phyloP scores from a whole-genome alignment of 2,888 invertebrate genomes.

The Achlya flavicornis region DNA sequence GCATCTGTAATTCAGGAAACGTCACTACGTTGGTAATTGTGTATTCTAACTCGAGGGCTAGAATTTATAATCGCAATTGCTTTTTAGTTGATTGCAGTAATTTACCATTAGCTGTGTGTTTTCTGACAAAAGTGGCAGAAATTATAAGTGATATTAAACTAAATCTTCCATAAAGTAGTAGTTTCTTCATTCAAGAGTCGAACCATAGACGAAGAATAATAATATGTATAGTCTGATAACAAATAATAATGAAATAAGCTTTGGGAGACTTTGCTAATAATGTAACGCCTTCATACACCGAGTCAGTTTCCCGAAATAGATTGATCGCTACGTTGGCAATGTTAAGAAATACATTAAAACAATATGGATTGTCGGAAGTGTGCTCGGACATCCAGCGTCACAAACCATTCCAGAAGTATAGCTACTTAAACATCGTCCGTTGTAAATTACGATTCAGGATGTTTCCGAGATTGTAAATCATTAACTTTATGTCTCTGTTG shows the following conservation, averaged over 20 bases:
- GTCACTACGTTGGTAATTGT: conserved; percentile 27
- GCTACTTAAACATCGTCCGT: conserved; percentile 22
- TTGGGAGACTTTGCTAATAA: conserved; percentile 19
- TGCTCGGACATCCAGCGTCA: conserved; percentile 10
- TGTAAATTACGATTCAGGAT: conserved; percentile 36
- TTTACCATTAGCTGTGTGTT: neutral
- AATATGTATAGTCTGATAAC: neutral
- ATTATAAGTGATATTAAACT: too few species aligned
- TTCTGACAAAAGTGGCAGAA: neutral
- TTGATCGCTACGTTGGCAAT: conserved; percentile 26
- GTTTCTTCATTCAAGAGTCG: neutral
- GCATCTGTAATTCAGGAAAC: conserved; percentile 38
- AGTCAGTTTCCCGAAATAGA: conserved; percentile 32
- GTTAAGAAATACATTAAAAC: conserved; percentile 32
- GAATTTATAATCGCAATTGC: conserved; percentile 10
- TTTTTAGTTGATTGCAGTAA: conserved; percentile 17
- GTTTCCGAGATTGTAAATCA: conserved; percentile 61
- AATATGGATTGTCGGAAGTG: conserved; percentile 29
- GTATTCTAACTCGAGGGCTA: conserved; percentile 4
- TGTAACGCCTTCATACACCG: neutral
- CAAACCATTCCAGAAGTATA: conserved; percentile 7
- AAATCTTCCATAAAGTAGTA: too few species aligned
- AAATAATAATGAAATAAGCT: conserved; percentile 2
- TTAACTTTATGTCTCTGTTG: conserved; percentile 52
- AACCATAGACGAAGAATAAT: neutral